Conservation (phyloP, 2,888 invertebrate species). For the Lobophora halterata region DNA sequence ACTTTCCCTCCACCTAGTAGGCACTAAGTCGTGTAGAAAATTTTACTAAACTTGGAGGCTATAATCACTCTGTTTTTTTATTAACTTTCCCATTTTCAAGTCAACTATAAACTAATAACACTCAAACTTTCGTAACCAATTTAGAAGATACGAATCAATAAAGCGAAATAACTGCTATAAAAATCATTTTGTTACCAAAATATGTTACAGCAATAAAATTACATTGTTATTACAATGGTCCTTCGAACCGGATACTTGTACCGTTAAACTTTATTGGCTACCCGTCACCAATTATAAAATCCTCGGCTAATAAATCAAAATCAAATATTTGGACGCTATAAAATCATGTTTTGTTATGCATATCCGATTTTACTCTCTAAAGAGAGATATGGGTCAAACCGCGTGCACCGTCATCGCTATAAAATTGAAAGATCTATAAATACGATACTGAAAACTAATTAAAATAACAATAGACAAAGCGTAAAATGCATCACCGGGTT, state of each 20-base stretch:
- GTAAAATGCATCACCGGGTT: slow-evolving; percentile 18
- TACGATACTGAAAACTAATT: slow-evolving; percentile 44
- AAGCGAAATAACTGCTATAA: not conserved
- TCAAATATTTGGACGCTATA: slow-evolving; percentile 20
- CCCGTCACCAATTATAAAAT: slow-evolving; percentile 10
- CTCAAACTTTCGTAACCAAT: slow-evolving; percentile 6
- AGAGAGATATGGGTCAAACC: slow-evolving; percentile 52
- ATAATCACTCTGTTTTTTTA: not conserved
- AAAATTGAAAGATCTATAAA: slow-evolving; percentile 53
- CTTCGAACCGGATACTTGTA: slow-evolving; percentile 11
- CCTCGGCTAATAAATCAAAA: slow-evolving; percentile 22
- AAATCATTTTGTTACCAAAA: not conserved
- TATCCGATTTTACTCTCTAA: slow-evolving; percentile 24
- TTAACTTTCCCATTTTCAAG: slow-evolving; percentile 9
- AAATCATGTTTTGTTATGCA: slow-evolving; percentile 25
- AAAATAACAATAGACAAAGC: slow-evolving; percentile 55
- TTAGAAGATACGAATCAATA: not conserved
- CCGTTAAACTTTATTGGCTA: slow-evolving; percentile 17
- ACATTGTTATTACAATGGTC: slow-evolving; percentile 1
- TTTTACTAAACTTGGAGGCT: not conserved
- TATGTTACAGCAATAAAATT: slow-evolving; percentile 5
- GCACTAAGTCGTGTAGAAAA: slow-evolving; percentile 6
- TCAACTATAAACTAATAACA: not conserved
- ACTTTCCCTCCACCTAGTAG: not conserved
- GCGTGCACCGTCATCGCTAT: slow-evolving; percentile 43